Conservation (phyloP, 2,113 vertebrate species). For the Xenus cinereus region DNA sequence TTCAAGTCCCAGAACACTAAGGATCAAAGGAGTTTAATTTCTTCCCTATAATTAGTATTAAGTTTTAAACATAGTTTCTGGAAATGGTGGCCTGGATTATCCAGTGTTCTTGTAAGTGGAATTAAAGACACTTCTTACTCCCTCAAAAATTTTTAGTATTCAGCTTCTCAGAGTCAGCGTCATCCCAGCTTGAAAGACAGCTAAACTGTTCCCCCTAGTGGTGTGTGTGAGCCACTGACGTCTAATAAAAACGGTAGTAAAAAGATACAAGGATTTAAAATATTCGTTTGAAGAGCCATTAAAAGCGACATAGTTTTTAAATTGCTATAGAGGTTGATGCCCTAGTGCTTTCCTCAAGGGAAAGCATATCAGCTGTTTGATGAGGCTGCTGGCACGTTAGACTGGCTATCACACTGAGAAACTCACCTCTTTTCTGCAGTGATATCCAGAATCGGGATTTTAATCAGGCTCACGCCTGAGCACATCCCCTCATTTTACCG, state of each 20-base stretch:
- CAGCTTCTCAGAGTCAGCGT: background rate
- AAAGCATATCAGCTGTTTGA: background rate
- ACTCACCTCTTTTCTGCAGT: background rate
- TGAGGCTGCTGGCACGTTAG: background rate
- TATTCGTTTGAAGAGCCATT: background rate
- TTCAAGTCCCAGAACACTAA: background rate
- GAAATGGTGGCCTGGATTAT: background rate
- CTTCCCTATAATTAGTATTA: background rate
- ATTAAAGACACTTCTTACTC: background rate
- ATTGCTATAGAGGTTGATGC: background rate
- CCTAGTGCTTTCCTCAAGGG: background rate
- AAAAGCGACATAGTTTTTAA: background rate
- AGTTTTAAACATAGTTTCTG: background rate
- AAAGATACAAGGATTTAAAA: background rate
- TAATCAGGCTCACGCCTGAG: background rate
- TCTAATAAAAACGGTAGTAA: background rate
- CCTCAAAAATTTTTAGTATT: background rate
- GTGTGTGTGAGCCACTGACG: background rate
- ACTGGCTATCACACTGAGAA: background rate
- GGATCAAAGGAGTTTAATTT: background rate
- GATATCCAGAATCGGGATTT: background rate
- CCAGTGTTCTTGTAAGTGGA: background rate
- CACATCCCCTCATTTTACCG: background rate
- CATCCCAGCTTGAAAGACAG: background rate
- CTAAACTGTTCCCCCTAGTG: background rate